phyloP scores from a whole-genome alignment of 2,888 invertebrate genomes.

The Mantis religiosa region DNA sequence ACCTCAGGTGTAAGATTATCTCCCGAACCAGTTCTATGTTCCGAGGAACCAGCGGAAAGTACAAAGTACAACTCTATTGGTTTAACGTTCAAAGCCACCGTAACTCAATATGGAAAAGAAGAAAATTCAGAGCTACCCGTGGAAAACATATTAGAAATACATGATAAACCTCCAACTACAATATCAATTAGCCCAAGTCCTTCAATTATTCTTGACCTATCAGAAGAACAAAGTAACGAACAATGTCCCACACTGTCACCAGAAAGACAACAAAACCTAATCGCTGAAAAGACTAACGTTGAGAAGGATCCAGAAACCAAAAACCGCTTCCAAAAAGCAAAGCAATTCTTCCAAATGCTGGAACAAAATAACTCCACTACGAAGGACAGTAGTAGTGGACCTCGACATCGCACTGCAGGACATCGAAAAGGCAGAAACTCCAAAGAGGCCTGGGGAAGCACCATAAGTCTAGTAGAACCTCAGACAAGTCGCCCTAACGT shows the following conservation, averaged over 20 bases:
- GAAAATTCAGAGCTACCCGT: neutral
- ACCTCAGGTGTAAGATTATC: neutral
- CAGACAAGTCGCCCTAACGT: neutral
- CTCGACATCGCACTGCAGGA: neutral
- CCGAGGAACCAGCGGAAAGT: neutral
- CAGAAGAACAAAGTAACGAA: neutral
- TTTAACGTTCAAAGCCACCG: neutral
- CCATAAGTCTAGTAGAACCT: neutral
- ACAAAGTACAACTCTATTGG: neutral
- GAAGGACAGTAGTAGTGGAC: neutral
- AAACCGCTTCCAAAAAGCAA: conserved; percentile 50
- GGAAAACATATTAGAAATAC: too few relatives aligned
- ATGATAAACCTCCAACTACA: too few relatives aligned
- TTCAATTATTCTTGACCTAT: neutral
- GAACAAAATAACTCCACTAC: conserved; percentile 44
- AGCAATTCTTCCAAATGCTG: conserved; percentile 50
- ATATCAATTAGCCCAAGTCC: too few relatives aligned
- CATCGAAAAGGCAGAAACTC: too few relatives aligned
- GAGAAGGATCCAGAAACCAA: conserved; percentile 41
- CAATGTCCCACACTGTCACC: neutral
- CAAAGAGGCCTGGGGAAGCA: neutral
- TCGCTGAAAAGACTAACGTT: neutral
- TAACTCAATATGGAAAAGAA: neutral
- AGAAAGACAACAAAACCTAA: neutral
- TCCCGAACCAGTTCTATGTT: neutral